phyloP scores from a whole-genome alignment of 2,113 vertebrate genomes.

The Crocuta crocuta region DNA sequence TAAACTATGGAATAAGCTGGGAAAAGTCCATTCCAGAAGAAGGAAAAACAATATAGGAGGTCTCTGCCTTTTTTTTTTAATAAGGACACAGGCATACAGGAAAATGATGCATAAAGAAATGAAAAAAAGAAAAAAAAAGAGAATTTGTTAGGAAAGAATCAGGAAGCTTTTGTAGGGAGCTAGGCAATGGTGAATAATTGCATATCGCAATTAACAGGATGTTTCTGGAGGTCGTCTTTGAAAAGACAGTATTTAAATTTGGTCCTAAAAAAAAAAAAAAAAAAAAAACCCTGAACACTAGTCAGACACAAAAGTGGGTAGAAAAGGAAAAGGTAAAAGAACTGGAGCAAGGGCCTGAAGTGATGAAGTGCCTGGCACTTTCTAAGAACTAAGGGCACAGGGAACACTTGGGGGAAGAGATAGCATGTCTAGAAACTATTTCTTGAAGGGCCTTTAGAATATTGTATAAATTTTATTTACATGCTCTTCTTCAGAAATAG shows the following conservation, averaged over 20 bases:
- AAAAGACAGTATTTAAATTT: not conserved
- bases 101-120: not conserved
- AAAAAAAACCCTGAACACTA: not conserved
- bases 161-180: not conserved
- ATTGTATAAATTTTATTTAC: rapidly evolving
- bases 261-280: not conserved
- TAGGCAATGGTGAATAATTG: not conserved
- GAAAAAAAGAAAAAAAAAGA: not conserved
- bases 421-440: rapidly evolving
- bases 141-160: not conserved
- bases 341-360: not conserved
- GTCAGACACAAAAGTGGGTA: not conserved
- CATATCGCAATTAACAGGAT: not conserved
- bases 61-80: not conserved
- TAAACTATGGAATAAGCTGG: not conserved
- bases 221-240: not conserved
- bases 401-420: not conserved
- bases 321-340: not conserved
- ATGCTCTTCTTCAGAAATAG: not conserved
- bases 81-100: not conserved
- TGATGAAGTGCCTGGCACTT: not conserved
- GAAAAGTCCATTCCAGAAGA: not conserved
- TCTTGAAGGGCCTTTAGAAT: not conserved
- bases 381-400: not conserved
- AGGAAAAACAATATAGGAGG: not conserved